Base-by-base conservation (phyloP, 2,888 invertebrate species). In the Yponomeuta cagnagella region DNA sequence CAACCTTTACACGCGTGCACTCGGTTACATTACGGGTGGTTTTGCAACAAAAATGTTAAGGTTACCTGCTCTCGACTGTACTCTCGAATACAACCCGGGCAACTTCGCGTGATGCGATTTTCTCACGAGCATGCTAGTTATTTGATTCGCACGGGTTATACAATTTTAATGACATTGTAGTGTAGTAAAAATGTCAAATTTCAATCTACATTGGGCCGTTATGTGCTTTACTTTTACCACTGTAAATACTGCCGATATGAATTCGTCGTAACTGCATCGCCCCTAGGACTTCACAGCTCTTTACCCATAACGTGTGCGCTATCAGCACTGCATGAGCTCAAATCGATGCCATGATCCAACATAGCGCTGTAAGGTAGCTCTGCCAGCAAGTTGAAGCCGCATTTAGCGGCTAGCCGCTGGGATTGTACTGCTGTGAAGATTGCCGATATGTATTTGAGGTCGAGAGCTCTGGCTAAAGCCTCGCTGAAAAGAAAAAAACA, bases 351-450 rank as follows among this genome's bases (percentile, higher is more conserved):
- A 0, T 80, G 71, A 2, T 76, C 58, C 73, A 72, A 58, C 88
- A 89, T 87, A n/a, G 81, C 78, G 0, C 70, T 68, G 70, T 88
- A 90, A 0, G 75, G 71, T 8, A 89, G 65, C 9, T 82, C 84
- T 0, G 82, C 88, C 2, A 90, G 73, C 0, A 80, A 71, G 1
- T 81, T 75, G 73, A 82, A 89, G 0, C 85, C 85, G 65, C 84
- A 85, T 52, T 89, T 89, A 0, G 77, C 79, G 0, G 89, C 89
- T 2, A 89, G 70, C 0, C 80, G 83, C 71, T 90, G 90, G 0
- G 89, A 90, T 0, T 84, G 75, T 0, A 73, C 77, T 0, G 90
- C 90, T 0, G 90, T 89, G 79, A 87, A 89, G 0, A 89, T 86
- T 0, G 90, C 88, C 0, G 81, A 83, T 0, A 80, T 78, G 0